phyloP scores from a whole-genome alignment of 1,140 invertebrate species.

The Arctopsyche grandis region DNA sequence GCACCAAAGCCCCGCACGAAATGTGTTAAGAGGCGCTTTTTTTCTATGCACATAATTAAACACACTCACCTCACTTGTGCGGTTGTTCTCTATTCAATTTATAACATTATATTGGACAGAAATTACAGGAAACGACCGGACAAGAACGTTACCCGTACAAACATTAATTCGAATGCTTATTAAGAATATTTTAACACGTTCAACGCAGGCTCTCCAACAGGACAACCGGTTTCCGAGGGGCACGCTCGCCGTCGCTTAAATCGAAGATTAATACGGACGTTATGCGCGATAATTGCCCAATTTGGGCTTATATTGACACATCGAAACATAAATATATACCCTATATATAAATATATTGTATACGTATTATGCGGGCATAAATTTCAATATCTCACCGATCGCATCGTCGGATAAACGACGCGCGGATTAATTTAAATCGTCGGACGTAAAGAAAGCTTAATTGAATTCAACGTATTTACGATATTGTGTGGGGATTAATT shows the following conservation, averaged over 20 bases:
- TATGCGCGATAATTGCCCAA: slow-evolving; percentile 28
- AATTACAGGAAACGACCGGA: background rate
- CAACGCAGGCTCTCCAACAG: background rate
- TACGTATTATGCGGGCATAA: background rate
- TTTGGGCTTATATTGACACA: slow-evolving; percentile 19
- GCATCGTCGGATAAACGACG: background rate
- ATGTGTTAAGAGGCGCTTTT: too few relatives aligned
- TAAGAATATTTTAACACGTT: slow-evolving; percentile 27
- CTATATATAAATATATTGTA: background rate
- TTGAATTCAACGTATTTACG: background rate
- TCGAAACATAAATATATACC: background rate
- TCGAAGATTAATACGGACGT: slow-evolving; percentile 15
- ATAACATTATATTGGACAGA: too few relatives aligned
- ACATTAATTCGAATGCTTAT: slow-evolving; percentile 23
- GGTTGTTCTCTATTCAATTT: too few relatives aligned
- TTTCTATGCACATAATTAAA: too few relatives aligned
- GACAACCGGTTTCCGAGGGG: background rate
- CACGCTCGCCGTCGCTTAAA: background rate
- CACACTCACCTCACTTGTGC: too few relatives aligned
- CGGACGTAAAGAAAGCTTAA: background rate
- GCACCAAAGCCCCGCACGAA: too few relatives aligned
- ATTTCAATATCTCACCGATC: slow-evolving; percentile 7
- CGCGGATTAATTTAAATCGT: background rate
- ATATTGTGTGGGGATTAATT: background rate
- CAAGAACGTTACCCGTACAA: background rate